phyloP scores from a whole-genome alignment of 2,113 vertebrate species.

The Rynchops niger region DNA sequence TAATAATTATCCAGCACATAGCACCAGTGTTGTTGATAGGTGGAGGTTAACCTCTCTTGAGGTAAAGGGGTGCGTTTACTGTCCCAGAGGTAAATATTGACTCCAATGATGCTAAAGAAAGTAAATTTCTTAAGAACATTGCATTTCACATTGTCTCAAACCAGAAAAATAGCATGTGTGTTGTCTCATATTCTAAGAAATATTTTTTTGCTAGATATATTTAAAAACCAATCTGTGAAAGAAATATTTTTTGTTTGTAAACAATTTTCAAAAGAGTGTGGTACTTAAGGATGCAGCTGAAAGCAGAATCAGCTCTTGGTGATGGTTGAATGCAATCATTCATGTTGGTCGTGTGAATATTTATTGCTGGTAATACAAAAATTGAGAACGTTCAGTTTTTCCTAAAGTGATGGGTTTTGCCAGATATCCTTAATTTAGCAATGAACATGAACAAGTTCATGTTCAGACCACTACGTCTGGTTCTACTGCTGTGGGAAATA shows the following conservation, averaged over 20 bases:
- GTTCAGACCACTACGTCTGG: neutral
- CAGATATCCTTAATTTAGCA: neutral
- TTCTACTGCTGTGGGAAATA: neutral
- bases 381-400: neutral
- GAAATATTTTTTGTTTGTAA: neutral
- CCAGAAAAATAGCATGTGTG: neutral
- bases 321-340: neutral
- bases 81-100: neutral
- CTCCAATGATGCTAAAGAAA: neutral
- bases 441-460: neutral
- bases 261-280: neutral
- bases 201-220: neutral
- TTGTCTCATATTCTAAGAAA: neutral
- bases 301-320: neutral
- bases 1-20: neutral
- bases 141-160: neutral
- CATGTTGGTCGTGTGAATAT: neutral
- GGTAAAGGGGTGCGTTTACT: neutral
- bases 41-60: neutral
- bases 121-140: neutral
- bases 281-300: neutral
- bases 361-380: neutral
- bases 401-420: neutral
- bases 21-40: neutral
- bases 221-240: neutral